Percentiles rank a stretch among this genome's conserved stretches.
phyloP scores from a whole-genome alignment of 2,797 vertebrate genomes.

The Hozukius guyotensis region DNA sequence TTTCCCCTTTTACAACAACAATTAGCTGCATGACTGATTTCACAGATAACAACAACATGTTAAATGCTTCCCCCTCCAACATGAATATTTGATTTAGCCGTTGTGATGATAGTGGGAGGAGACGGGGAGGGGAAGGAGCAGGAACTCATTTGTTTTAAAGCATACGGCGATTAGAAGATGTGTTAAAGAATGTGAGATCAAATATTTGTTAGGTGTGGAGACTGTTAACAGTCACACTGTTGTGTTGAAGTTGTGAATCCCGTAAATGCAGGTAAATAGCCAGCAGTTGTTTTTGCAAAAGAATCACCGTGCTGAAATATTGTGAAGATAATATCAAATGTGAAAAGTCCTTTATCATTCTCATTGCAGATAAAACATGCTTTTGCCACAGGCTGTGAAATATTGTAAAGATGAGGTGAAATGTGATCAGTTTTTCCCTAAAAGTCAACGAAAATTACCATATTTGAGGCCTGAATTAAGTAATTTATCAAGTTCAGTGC shows the following conservation, averaged over 20 bases:
- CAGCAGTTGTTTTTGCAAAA: slow-evolving; percentile 15
- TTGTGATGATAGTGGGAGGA: slow-evolving; percentile 51
- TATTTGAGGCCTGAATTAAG: background rate
- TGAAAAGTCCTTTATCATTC: background rate
- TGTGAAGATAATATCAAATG: background rate
- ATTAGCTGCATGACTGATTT: slow-evolving; percentile 70
- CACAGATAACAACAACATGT: slow-evolving; percentile 60
- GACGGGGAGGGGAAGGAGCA: slow-evolving; percentile 33
- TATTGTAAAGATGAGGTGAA: background rate
- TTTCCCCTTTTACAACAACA: slow-evolving; percentile 60
- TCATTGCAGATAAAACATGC: background rate
- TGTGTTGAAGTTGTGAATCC: slow-evolving; percentile 25
- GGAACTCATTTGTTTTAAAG: slow-evolving; percentile 62
- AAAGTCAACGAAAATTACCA: background rate
- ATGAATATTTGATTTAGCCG: slow-evolving; percentile 66
- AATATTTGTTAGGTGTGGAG: slow-evolving; percentile 56
- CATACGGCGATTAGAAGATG: slow-evolving; percentile 62
- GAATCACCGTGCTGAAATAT: background rate
- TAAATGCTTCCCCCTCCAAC: slow-evolving; percentile 53
- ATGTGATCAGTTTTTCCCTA: slow-evolving; percentile 1
- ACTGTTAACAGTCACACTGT: slow-evolving; percentile 44
- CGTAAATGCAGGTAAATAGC: slow-evolving; percentile 17
- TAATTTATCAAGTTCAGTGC: background rate
- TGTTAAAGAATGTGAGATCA: slow-evolving; percentile 62
- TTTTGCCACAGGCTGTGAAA: background rate